A percentile compares a stretch with the other conserved stretches of the same genome.
Conservation (phyloP, 2,888 invertebrate genomes). For the Phoronis australis region DNA sequence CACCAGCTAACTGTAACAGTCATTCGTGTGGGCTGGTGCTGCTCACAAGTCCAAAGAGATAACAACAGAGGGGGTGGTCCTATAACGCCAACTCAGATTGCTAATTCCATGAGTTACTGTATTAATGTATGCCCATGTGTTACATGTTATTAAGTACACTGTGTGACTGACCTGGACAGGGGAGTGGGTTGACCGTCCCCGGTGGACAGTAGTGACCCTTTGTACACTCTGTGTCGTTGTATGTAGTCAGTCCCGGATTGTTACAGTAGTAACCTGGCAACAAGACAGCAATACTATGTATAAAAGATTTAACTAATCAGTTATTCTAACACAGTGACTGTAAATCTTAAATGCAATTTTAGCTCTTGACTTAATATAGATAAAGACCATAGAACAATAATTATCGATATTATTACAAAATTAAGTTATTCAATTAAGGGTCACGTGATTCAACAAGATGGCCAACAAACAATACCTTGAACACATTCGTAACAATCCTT, state of each 20-base stretch:
- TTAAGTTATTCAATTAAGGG: background rate
- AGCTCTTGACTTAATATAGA: too few species aligned
- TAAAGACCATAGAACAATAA: background rate
- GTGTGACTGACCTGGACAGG: constrained; percentile 34
- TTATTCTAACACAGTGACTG: too few species aligned
- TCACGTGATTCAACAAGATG: background rate
- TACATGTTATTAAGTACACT: background rate
- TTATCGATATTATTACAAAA: background rate
- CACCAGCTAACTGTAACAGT: too few species aligned
- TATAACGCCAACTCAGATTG: too few species aligned
- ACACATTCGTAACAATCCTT: constrained; percentile 35
- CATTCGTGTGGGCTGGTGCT: too few species aligned
- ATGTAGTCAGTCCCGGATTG: constrained; percentile 32
- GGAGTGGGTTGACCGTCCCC: constrained; percentile 31
- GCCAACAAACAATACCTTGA: constrained; percentile 31
- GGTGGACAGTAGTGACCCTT: constrained; percentile 38
- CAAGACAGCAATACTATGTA: too few species aligned
- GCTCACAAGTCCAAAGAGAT: too few species aligned
- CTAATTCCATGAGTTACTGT: too few species aligned
- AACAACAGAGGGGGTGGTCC: too few species aligned
- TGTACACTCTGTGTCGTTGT: constrained; percentile 28
- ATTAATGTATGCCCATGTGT: too few species aligned
- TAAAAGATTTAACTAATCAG: too few species aligned
- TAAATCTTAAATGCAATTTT: too few species aligned
- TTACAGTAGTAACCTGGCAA: constrained; percentile 42